phyloP scores from a whole-genome alignment of 2,888 invertebrate species.

The Cylindroiulus punctatus region DNA sequence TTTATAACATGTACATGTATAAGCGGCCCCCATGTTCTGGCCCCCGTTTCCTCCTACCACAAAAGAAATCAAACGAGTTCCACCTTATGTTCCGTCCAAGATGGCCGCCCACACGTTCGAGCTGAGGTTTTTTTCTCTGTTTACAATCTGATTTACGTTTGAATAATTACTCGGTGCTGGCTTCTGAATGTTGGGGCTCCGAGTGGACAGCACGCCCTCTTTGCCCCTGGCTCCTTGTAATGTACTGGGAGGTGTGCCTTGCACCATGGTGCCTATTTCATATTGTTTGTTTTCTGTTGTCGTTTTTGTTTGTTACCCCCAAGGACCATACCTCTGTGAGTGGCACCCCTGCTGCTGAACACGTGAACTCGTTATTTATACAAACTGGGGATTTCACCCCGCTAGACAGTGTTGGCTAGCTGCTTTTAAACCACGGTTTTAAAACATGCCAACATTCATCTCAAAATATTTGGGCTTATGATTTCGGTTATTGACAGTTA shows the following conservation, averaged over 20 bases:
- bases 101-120: conserved; percentile 1
- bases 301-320: neutral
- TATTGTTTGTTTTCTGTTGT: neutral
- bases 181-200: neutral
- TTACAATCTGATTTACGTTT: conserved; percentile 25
- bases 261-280: conserved; percentile 11
- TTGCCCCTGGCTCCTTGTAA: conserved; percentile 20
- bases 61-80: conserved; percentile 1
- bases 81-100: neutral
- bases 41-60: neutral
- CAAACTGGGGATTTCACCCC: neutral
- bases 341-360: conserved; percentile 5
- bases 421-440: neutral
- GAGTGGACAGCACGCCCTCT: neutral
- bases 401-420: neutral
- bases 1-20: too few species aligned
- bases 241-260: neutral
- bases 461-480: neutral
- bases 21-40: neutral
- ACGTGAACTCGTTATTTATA: neutral
- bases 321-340: neutral
- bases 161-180: neutral
- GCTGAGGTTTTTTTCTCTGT: neutral
- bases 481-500: too few species aligned
- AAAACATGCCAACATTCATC: neutral